These are phyloP conservation scores for Hypercompe scribonia DNA, from an alignment of 2,888 invertebrate genomes.

Conservation along the genomic window DNA sequence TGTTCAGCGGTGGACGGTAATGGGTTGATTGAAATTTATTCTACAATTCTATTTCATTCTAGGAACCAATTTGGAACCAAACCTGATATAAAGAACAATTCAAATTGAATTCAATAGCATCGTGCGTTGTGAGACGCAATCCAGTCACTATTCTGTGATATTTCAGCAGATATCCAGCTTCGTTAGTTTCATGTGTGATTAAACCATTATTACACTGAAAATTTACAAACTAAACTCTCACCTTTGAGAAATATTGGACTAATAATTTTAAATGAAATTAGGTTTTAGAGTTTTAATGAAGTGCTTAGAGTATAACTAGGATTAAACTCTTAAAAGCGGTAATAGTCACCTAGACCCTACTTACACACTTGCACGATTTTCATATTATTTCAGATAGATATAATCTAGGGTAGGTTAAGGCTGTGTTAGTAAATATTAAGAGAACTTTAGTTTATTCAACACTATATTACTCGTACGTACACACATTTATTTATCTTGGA, in stretches of 20 bases:
- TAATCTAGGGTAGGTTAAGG: conserved; percentile 27
- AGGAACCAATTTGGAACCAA: background rate
- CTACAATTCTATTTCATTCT: background rate
- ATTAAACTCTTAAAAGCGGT: conserved; percentile 25
- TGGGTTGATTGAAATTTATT: too few species aligned
- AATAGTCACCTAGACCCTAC: conserved; percentile 22
- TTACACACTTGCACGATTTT: conserved; percentile 26
- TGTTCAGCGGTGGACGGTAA: too few species aligned
- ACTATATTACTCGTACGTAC: conserved; percentile 19
- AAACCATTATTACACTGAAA: background rate
- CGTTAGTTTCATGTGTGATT: background rate
- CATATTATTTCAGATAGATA: conserved; percentile 23
- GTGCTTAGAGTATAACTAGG: conserved; percentile 18
- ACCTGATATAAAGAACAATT: background rate
- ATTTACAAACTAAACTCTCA: background rate
- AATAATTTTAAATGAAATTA: conserved; percentile 1
- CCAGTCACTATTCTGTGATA: background rate
- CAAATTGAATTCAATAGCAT: background rate
- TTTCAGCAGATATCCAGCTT: background rate
- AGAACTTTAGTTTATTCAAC: conserved; percentile 22
- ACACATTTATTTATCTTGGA: conserved; percentile 44
- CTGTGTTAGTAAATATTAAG: conserved; percentile 32
- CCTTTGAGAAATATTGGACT: background rate
- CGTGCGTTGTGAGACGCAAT: background rate
- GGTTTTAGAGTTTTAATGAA: conserved; percentile 14